Evolutionary conservation across 2,888 invertebrate genomes (phyloP).

Genomic region (Melanargia galathea): DNA sequence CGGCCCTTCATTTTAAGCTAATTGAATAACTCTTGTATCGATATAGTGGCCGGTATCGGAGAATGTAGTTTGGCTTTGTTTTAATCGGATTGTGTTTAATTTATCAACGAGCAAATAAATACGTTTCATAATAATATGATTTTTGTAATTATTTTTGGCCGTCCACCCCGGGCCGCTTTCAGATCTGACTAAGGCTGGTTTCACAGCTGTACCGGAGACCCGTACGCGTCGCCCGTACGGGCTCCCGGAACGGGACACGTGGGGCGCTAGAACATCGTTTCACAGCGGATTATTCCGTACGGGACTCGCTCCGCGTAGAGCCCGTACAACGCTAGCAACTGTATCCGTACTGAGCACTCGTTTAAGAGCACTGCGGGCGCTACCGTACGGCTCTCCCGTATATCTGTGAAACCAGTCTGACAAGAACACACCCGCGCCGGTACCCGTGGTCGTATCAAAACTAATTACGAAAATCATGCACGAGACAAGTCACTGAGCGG

Average conservation of each 20-base stretch:
- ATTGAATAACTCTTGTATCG: constrained; percentile 63
- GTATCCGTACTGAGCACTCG: too few relatives aligned
- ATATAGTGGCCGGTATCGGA: constrained; percentile 69
- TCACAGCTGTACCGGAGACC: too few relatives aligned
- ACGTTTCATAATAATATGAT: constrained; percentile 80
- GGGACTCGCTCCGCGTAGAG: too few relatives aligned
- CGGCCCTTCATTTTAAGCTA: constrained; percentile 68
- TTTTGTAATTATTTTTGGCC: constrained; percentile 82
- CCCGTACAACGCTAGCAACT: too few relatives aligned
- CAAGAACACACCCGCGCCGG: constrained; percentile 74
- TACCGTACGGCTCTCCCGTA: too few relatives aligned
- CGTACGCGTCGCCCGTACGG: too few relatives aligned
- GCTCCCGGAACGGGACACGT: too few relatives aligned
- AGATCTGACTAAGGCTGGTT: constrained; percentile 57
- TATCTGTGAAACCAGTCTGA: too few relatives aligned
- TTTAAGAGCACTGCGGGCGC: too few relatives aligned
- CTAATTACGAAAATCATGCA: constrained; percentile 79
- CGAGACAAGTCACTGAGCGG: constrained; percentile 53
- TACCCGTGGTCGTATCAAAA: constrained; percentile 69
- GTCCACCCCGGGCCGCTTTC: constrained; percentile 69
- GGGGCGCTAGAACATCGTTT: too few relatives aligned
- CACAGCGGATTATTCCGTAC: too few relatives aligned
- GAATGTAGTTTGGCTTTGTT: constrained; percentile 76
- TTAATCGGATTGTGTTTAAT: constrained; percentile 78
- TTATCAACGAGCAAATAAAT: constrained; percentile 81